These are phyloP conservation scores for Sarcophaga bullata DNA, from an alignment of 1,140 invertebrate genomes.

Conservation along the genomic window DNA sequence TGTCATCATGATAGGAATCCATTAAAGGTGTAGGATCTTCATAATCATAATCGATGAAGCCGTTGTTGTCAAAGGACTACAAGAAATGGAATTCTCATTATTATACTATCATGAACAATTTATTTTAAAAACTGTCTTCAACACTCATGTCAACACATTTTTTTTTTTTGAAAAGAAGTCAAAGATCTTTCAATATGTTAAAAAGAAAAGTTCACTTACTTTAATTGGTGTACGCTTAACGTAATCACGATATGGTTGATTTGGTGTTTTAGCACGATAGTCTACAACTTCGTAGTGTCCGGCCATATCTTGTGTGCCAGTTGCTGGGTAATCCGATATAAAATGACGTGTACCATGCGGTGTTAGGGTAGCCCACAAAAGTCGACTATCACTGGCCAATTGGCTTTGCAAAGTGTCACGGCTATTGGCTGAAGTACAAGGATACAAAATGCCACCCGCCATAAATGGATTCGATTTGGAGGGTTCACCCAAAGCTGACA, in stretches of 20 bases:
- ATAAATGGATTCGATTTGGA: conserved; percentile 63
- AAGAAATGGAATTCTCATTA: conserved; percentile 49
- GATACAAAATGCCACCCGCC: conserved; percentile 61
- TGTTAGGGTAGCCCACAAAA: conserved; percentile 85
- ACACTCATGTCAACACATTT: no score
- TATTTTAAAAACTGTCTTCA: no score
- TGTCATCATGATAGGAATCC: conserved; percentile 77
- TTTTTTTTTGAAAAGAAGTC: no score
- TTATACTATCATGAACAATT: no score
- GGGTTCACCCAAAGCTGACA: conserved; percentile 59
- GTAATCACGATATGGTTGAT: conserved; percentile 56
- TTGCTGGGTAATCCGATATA: conserved; percentile 71
- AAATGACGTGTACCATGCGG: conserved; percentile 80
- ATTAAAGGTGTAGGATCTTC: conserved; percentile 77
- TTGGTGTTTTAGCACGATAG: conserved; percentile 59
- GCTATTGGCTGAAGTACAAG: conserved; percentile 59
- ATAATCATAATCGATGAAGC: conserved; percentile 78
- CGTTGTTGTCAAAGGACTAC: conserved; percentile 75
- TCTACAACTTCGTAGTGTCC: conserved; percentile 82
- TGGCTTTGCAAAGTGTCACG: conserved; percentile 61
- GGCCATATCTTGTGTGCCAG: conserved; percentile 65
- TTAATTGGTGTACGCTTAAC: conserved; percentile 52
- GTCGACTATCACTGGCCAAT: conserved; percentile 67
- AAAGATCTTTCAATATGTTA: no score
- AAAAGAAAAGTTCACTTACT: conserved; percentile 41